Evolutionary conservation across 2,888 invertebrate genomes (phyloP), one percentile per base, ranked within the genome.

Genomic region (Mactromeris polynyma): DNA sequence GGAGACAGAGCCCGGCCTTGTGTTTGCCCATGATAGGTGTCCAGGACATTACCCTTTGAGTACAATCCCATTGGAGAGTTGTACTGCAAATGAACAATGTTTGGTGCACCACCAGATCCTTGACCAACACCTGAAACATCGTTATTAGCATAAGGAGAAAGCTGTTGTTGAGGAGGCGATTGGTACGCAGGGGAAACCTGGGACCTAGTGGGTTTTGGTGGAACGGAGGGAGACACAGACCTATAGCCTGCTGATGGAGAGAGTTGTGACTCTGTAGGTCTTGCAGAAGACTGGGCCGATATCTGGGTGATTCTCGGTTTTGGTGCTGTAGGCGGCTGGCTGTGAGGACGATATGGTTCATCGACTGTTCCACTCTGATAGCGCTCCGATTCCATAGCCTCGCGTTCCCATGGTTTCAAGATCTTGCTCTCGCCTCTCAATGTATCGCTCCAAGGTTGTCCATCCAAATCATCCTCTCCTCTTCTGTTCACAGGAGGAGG

Each of bases 21-120:
- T 40, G 96, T 96, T 93, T 96, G 96, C 42, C 95, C 95, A 81
- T 93, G 84, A 80, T 95, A 94, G 6, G 95, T 94, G 90, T 96
- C 95, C 90, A 93, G 87, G 21, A 96, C 95, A 93, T 96, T 96
- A 83, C 93, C 93, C 58, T 93, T 93, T 31, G 96, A 96, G 94
- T 96, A 96, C 90, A 96, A 93, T 2, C 95, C 95, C 89, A 96
- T 94, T 19, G 96, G 96, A 42, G 96, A 95, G 94, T 96, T 96
- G 94, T 96, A 96, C 94, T 96, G 96, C 86, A 96, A 93, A 91
- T 96, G 96, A 40, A 95, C 95, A 85, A 96, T 94, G 64, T 94
- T 93, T 31, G 96, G 93, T 33, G 91, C 93, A 26, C 89, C 91
- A n/a, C 46, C 80, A 33, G 51, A 78, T 26, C 89, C 33, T 33